These are phyloP conservation scores for Lepus oiostolus DNA, from an alignment of 2,797 vertebrate genomes.

Conservation along the genomic window DNA sequence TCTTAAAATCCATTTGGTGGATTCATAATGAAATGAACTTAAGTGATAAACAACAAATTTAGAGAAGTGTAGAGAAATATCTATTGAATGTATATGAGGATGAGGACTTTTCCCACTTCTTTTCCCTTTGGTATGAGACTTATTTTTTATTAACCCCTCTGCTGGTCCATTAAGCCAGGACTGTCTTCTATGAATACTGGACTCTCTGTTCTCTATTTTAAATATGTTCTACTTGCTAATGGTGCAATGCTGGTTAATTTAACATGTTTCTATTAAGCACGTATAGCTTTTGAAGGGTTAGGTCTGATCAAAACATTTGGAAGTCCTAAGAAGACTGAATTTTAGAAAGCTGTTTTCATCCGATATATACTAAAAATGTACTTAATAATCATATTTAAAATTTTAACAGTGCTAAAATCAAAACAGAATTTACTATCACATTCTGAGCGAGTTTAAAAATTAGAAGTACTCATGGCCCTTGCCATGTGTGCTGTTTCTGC, in stretches of 20 bases:
- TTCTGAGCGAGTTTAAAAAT: neutral
- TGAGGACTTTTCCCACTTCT: fast-evolving
- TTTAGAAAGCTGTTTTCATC: neutral
- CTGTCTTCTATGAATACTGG: neutral
- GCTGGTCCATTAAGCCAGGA: neutral
- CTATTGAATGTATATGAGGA: neutral
- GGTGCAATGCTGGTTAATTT: neutral
- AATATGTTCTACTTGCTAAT: neutral
- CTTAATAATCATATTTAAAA: neutral
- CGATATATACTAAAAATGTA: neutral
- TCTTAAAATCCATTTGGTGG: neutral
- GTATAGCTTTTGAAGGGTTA: neutral
- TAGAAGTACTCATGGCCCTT: neutral
- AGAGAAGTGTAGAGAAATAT: neutral
- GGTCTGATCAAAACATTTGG: neutral
- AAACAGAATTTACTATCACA: neutral
- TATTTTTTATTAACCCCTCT: neutral
- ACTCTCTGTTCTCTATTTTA: neutral
- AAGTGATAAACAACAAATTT: neutral
- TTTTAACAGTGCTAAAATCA: neutral
- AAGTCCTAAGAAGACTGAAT: neutral
- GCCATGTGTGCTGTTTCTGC: neutral
- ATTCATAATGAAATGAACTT: neutral
- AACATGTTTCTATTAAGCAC: neutral
- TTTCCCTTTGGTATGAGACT: neutral